These are phyloP conservation scores for Lepidocyrtinus sp. DNA, from an alignment of 2,888 invertebrate species.

Conservation along the genomic window DNA sequence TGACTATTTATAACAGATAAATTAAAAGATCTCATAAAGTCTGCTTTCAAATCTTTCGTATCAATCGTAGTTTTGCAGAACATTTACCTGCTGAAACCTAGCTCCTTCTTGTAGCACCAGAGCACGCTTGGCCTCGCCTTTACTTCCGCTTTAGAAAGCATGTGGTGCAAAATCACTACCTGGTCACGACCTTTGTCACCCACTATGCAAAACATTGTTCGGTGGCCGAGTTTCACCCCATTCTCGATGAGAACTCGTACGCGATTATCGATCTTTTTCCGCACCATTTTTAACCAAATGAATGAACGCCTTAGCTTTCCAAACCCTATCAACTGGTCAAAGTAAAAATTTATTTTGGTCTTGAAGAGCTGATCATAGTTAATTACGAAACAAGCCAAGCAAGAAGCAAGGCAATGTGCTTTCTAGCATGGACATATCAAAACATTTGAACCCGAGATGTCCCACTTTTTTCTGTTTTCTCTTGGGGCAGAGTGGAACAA, in stretches of 20 bases:
- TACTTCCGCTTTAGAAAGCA: conserved; percentile 94
- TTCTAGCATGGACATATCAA: neutral
- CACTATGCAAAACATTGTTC: conserved; percentile 94
- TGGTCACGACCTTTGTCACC: conserved; percentile 96
- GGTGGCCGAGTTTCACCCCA: conserved; percentile 91
- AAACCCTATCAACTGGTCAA: neutral
- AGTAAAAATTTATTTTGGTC: no score
- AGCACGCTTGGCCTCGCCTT: conserved; percentile 94
- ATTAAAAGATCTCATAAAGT: neutral
- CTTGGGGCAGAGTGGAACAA: neutral
- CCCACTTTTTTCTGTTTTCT: no score
- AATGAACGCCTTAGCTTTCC: no score
- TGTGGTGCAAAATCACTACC: conserved; percentile 98
- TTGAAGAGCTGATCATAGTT: no score
- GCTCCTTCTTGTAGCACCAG: conserved; percentile 99
- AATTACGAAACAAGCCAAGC: no score
- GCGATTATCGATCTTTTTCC: conserved; percentile 97
- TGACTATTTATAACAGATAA: conserved; percentile 77
- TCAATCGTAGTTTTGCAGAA: no score
- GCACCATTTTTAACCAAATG: conserved; percentile 65
- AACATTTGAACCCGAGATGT: no score
- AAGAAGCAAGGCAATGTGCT: neutral
- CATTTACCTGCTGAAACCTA: conserved; percentile 89
- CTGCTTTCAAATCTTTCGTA: neutral
- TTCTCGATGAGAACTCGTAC: conserved; percentile 97